Evolutionary conservation across 2,113 vertebrate genomes (phyloP).

Genomic region (Hiodon tergisus): DNA sequence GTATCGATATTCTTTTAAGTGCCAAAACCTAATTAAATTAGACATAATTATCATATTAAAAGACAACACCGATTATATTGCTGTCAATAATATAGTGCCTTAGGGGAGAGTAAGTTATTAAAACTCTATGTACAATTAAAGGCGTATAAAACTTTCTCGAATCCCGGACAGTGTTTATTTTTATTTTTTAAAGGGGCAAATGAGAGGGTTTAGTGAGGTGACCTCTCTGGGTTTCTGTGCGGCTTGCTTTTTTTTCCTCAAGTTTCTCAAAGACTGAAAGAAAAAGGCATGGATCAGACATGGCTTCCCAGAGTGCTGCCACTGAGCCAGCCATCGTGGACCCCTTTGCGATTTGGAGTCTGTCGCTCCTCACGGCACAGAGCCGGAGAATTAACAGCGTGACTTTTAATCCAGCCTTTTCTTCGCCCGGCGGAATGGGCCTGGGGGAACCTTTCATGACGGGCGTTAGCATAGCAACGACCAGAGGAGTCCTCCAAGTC

Average conservation of each 20-base stretch:
- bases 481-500: constrained; percentile 41
- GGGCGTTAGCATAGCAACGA: constrained; percentile 63
- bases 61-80: too few species aligned
- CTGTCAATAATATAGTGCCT: too few species aligned
- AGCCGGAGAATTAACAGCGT: constrained; percentile 52
- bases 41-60: too few species aligned
- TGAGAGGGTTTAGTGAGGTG: constrained; percentile 38
- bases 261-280: constrained; percentile 66
- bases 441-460: constrained; percentile 50
- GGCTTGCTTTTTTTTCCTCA: constrained; percentile 51
- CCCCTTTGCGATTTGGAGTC: constrained; percentile 29
- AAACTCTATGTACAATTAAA: too few species aligned
- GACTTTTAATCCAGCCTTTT: constrained; percentile 57
- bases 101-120: too few species aligned
- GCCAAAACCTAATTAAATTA: too few species aligned
- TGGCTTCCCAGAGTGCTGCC: constrained; percentile 58
- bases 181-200: constrained; percentile 31
- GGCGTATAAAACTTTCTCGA: too few species aligned
- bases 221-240: constrained; percentile 56
- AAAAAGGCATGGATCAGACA: constrained; percentile 43
- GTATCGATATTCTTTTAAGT: too few species aligned
- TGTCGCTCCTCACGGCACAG: constrained; percentile 16
- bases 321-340: constrained; percentile 69
- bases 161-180: not conserved
- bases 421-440: constrained; percentile 50